phyloP scores from a whole-genome alignment of 2,888 invertebrate species.

The Zaprionus obscuricornis region DNA sequence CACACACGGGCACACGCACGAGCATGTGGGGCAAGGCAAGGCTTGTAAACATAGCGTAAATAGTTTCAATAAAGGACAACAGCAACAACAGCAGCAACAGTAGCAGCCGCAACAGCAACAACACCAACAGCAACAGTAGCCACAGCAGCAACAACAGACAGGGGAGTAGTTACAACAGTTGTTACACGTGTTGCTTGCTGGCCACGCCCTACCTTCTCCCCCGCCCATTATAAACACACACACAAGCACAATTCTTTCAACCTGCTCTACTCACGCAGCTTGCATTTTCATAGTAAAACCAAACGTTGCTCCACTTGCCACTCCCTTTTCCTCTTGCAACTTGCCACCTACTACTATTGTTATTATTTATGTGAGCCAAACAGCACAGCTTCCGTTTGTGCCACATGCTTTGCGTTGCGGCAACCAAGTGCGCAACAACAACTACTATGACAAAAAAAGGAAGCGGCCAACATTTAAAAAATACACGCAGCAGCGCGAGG shows the following conservation, averaged over 20 bases:
- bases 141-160: slow-evolving; percentile 9
- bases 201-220: slow-evolving; percentile 42
- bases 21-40: not conserved
- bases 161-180: slow-evolving; percentile 38
- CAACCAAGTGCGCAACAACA: slow-evolving; percentile 35
- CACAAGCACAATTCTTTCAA: not conserved
- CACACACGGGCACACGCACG: not conserved
- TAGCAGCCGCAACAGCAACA: slow-evolving; percentile 13
- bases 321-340: slow-evolving; percentile 24
- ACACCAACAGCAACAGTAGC: slow-evolving; percentile 12
- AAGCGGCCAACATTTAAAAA: slow-evolving; percentile 72
- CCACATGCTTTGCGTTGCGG: slow-evolving; percentile 70
- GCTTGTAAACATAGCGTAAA: slow-evolving; percentile 65
- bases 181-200: slow-evolving; percentile 67
- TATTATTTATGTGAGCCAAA: slow-evolving; percentile 79
- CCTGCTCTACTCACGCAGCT: not conserved
- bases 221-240: not conserved
- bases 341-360: slow-evolving; percentile 53
- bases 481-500: slow-evolving; percentile 75
- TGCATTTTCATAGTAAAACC: no score
- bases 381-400: slow-evolving; percentile 77
- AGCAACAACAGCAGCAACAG: slow-evolving; percentile 15
- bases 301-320: no score
- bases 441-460: slow-evolving; percentile 48
- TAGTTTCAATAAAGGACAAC: slow-evolving; percentile 67